phyloP scores from a whole-genome alignment of 2,113 vertebrate species.

The Erythrocercus mccallii region DNA sequence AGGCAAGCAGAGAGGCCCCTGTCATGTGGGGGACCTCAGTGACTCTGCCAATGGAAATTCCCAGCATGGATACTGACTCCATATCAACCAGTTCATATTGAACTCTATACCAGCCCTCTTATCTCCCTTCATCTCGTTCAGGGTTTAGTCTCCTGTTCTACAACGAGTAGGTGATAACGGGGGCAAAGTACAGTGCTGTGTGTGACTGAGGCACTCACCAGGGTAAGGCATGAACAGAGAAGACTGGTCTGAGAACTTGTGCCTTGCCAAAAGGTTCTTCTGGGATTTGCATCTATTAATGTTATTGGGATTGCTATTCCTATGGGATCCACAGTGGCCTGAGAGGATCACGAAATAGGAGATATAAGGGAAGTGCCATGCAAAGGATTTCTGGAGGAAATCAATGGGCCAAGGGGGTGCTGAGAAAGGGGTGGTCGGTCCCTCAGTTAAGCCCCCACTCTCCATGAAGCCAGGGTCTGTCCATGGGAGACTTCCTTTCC shows the following conservation, averaged over 20 bases:
- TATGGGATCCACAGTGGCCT: neutral
- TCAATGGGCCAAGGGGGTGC: fast-evolving
- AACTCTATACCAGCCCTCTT: neutral
- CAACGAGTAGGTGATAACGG: neutral
- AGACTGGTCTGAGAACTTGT: neutral
- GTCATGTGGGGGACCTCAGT: neutral
- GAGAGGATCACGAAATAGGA: neutral
- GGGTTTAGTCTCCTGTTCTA: neutral
- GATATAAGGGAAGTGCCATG: neutral
- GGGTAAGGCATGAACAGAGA: neutral
- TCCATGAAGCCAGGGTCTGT: neutral
- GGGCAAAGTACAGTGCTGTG: neutral
- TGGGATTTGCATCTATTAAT: neutral
- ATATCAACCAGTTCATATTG: neutral
- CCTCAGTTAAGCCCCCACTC: neutral
- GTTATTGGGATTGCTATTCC: neutral
- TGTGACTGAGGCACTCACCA: neutral
- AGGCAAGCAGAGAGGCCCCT: neutral
- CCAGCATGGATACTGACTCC: neutral
- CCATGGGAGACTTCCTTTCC: neutral
- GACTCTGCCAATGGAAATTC: neutral
- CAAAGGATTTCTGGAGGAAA: neutral
- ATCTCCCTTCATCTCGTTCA: neutral
- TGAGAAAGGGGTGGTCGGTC: neutral
- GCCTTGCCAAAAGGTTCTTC: neutral